These are phyloP conservation scores for Vultur gryphus DNA, from an alignment of 2,797 vertebrate genomes.

Conservation along the genomic window DNA sequence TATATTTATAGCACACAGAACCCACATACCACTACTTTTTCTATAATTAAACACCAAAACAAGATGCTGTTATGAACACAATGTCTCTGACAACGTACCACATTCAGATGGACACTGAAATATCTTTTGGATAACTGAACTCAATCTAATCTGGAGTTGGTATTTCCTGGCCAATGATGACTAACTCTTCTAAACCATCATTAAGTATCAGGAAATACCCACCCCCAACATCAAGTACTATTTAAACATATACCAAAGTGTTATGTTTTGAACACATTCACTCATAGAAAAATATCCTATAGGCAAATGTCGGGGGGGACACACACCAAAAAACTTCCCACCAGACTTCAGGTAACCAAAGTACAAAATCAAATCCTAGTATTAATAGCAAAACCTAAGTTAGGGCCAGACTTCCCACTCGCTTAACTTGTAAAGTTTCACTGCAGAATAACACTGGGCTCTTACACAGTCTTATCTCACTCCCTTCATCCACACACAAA, in stretches of 20 bases:
- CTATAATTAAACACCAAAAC: slow-evolving; percentile 23
- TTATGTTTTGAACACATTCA: background rate
- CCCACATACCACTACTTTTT: background rate
- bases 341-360: background rate
- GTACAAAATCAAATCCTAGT: background rate
- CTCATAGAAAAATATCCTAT: background rate
- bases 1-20: background rate
- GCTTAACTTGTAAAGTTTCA: background rate
- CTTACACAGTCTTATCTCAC: background rate
- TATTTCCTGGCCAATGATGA: slow-evolving; percentile 54
- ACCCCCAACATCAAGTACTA: background rate
- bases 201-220: slow-evolving; percentile 53
- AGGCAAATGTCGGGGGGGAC: background rate
- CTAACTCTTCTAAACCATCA: background rate
- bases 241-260: background rate
- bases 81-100: background rate
- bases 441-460: background rate
- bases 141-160: background rate
- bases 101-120: background rate
- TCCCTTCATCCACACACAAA: background rate
- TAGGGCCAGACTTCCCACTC: background rate
- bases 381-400: background rate
- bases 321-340: background rate
- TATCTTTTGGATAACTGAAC: slow-evolving; percentile 30
- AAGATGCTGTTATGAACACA: background rate